A percentile compares a stretch with the other conserved stretches of the same genome.
phyloP scores from a whole-genome alignment of 2,888 invertebrate species.

The Encarsia formosa region DNA sequence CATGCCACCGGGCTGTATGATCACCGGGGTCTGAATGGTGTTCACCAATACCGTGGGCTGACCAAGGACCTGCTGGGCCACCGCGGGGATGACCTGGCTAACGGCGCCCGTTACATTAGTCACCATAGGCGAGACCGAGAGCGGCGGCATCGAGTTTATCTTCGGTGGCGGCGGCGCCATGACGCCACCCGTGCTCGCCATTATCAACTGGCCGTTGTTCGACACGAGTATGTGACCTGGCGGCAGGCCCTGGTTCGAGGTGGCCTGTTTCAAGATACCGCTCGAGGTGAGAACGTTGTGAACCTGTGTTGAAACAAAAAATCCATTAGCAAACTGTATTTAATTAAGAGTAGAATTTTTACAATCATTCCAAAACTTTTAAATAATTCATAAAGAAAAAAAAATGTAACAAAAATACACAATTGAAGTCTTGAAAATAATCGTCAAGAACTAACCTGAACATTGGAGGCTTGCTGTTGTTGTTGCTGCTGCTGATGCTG shows the following conservation, averaged over 20 bases:
- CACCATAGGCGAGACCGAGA: constrained; percentile 61
- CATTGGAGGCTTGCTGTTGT: constrained; percentile 30
- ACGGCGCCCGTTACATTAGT: constrained; percentile 65
- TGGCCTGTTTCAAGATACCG: constrained; percentile 53
- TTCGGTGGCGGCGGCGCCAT: constrained; percentile 63
- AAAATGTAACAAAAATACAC: background rate
- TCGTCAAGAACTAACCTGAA: constrained; percentile 18
- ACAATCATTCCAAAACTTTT: no score
- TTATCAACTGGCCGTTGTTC: constrained; percentile 70
- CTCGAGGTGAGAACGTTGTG: constrained; percentile 47
- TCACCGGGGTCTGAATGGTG: constrained; percentile 71
- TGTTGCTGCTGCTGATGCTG: constrained; percentile 38
- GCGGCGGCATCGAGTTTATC: constrained; percentile 57
- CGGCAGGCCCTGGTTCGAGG: constrained; percentile 51
- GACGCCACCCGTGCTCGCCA: constrained; percentile 58
- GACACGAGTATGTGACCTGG: constrained; percentile 73
- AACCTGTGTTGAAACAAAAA: constrained; percentile 30
- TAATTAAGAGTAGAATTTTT: no score
- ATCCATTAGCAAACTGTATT: background rate
- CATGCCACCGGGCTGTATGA: constrained; percentile 74
- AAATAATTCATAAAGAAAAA: background rate
- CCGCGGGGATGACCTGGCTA: constrained; percentile 63
- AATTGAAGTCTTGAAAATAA: background rate
- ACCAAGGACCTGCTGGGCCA: constrained; percentile 65
- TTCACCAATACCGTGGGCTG: constrained; percentile 78